These are phyloP conservation scores for Formicarius rufipectus DNA, from an alignment of 2,113 vertebrate species.

Conservation along the genomic window DNA sequence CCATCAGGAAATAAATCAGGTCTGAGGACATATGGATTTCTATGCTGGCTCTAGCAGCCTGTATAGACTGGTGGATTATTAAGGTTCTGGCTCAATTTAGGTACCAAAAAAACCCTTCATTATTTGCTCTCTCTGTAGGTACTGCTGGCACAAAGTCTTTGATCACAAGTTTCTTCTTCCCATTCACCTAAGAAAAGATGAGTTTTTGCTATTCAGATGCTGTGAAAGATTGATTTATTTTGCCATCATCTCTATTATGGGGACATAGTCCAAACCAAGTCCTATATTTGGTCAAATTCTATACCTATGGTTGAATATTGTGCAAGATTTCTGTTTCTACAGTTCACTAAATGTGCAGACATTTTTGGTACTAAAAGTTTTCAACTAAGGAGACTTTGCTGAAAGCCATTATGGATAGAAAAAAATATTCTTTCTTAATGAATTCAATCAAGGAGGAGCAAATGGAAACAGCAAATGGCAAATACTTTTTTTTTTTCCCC, in stretches of 20 bases:
- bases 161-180: neutral
- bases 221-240: neutral
- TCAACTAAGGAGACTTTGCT: neutral
- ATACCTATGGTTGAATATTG: neutral
- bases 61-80: neutral
- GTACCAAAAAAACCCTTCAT: neutral
- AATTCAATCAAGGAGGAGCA: constrained; percentile 31
- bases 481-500: neutral
- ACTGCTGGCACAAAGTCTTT: neutral
- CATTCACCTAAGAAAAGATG: neutral
- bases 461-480: constrained; percentile 53
- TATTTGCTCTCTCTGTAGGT: neutral
- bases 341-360: neutral
- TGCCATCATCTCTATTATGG: neutral
- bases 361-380: neutral
- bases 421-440: constrained; percentile 4
- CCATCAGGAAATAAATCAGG: neutral
- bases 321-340: neutral
- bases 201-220: neutral
- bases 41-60: neutral
- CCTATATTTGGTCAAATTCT: neutral
- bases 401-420: neutral
- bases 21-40: neutral
- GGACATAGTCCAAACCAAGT: neutral
- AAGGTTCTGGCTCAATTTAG: neutral